Percentiles rank a stretch among this genome's conserved stretches.
phyloP scores from a whole-genome alignment of 2,888 invertebrate species.

The Drosophila helvetica region DNA sequence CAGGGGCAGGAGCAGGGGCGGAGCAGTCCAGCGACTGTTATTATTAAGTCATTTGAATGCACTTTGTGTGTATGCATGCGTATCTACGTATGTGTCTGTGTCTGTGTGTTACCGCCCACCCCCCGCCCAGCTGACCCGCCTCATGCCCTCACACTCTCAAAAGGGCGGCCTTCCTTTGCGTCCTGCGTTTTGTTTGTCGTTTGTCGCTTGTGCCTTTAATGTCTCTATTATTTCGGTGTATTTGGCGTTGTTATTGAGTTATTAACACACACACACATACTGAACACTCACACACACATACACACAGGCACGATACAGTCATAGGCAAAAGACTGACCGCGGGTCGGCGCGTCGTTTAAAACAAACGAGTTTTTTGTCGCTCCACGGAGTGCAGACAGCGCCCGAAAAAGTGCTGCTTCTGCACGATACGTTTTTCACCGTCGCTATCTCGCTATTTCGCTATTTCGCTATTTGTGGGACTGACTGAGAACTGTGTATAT shows the following conservation, averaged over 20 bases:
- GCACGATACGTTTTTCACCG: neutral
- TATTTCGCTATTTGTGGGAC: neutral
- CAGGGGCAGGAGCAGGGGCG: neutral
- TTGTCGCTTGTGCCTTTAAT: conserved; percentile 61
- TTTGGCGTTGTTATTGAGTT: conserved; percentile 75
- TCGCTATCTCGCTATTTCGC: neutral
- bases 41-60: conserved; percentile 80
- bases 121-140: neutral
- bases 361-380: neutral
- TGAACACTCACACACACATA: conserved; percentile 9
- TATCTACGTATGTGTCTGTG: conserved; percentile 2
- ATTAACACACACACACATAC: conserved; percentile 60
- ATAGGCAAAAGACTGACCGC: conserved; percentile 11
- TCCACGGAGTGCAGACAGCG: neutral
- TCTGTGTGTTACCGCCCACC: conserved; percentile 5
- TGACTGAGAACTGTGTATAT: no score
- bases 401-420: neutral
- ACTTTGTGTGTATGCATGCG: conserved; percentile 58
- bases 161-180: conserved; percentile 51
- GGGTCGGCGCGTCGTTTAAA: conserved; percentile 7
- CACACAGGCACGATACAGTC: neutral
- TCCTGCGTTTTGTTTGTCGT: conserved; percentile 49
- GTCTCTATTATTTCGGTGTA: conserved; percentile 75
- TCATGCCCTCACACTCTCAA: conserved; percentile 45
- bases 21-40: conserved; percentile 42